Percentiles rank a stretch among this genome's conserved stretches.
phyloP scores from a whole-genome alignment of 2,113 vertebrate species.

The Gadus chalcogrammus region DNA sequence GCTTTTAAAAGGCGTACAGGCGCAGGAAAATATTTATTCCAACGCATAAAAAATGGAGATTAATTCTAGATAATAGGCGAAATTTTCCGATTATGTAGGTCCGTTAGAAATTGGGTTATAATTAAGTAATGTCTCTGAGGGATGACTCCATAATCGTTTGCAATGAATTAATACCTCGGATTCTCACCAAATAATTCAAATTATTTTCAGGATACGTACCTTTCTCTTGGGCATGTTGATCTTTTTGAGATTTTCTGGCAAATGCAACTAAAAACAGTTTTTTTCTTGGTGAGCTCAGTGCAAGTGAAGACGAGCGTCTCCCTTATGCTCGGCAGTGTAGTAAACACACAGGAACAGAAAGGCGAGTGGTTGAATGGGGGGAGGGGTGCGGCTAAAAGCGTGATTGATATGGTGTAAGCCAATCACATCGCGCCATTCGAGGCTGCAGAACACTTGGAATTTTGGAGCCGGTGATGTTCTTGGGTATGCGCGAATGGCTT shows the following conservation, averaged over 20 bases:
- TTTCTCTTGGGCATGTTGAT: slow-evolving; percentile 82
- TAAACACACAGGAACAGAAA: slow-evolving; percentile 80
- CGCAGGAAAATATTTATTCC: slow-evolving; percentile 54
- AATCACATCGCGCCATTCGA: slow-evolving; percentile 64
- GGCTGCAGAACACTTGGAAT: slow-evolving; percentile 71
- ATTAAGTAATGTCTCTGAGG: slow-evolving; percentile 71
- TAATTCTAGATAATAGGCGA: slow-evolving; percentile 50
- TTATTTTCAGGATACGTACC: slow-evolving; percentile 66
- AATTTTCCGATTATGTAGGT: slow-evolving; percentile 36
- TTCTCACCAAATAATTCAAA: slow-evolving; percentile 46
- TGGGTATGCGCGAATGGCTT: slow-evolving; percentile 68
- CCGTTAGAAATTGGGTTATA: slow-evolving; percentile 56
- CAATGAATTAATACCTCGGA: slow-evolving; percentile 50
- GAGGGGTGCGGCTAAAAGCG: slow-evolving; percentile 74
- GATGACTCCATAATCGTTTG: slow-evolving; percentile 68
- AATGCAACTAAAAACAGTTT: slow-evolving; percentile 64
- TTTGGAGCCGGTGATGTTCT: slow-evolving; percentile 73
- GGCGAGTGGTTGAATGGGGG: slow-evolving; percentile 77
- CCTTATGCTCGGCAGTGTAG: slow-evolving; percentile 78
- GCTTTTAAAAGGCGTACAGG: slow-evolving; percentile 28
- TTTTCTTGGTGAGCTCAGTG: slow-evolving; percentile 66
- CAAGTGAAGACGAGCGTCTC: slow-evolving; percentile 78
- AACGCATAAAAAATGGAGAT: slow-evolving; percentile 58
- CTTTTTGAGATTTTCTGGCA: slow-evolving; percentile 65
- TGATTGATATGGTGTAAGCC: slow-evolving; percentile 70